Evolutionary conservation across 2,888 invertebrate genomes (phyloP), one percentile per base, ranked within the genome.

Genomic region (Mycalesis mineus): DNA sequence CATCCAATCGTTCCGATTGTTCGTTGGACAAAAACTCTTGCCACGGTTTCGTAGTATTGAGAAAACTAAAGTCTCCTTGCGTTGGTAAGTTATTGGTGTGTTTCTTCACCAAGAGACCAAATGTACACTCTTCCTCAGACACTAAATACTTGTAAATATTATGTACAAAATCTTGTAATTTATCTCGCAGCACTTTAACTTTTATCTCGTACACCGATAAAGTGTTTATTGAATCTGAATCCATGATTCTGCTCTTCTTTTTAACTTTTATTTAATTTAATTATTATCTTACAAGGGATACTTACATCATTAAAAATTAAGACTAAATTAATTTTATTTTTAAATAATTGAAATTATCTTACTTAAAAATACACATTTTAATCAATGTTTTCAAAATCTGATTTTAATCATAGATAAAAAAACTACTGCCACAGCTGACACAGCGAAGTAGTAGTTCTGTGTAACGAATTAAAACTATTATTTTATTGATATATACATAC

Each of bases 31-130:
- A 42, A 62, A 70, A 74, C 62, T 80, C 82, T 55, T 85, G 80
- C 94, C 94, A 95, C 52, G 91, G 91, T 67, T 89, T 82, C 17
- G 89, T 68, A 48, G 84, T 85, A 57, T 86, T 77, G 8, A 92
- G 91, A 77, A 94, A 93, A 81, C 92, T 93, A 4, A 93, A 78
- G 63, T 95, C 95, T 7, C 94, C 95, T 42, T 87, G 76, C 37
- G 74, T 73, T 55, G 82, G 72, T 6, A 93, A 76, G 65, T 92
- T 91, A 64, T 91, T 91, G 0, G 78, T 86, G 69, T 94, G 93
- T 69, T 90, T 89, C 77, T 92, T 92, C 37, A 94, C 68, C 58
- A 88, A 68, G 50, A 80, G 68, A 54, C 77, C 75, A 58, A 68
- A 72, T 6, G 55, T 48, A 39, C 60, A 60, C 47, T 70, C 68